These are phyloP conservation scores for Cynopterus brachyotis DNA, from an alignment of 2,113 vertebrate species.

Conservation along the genomic window DNA sequence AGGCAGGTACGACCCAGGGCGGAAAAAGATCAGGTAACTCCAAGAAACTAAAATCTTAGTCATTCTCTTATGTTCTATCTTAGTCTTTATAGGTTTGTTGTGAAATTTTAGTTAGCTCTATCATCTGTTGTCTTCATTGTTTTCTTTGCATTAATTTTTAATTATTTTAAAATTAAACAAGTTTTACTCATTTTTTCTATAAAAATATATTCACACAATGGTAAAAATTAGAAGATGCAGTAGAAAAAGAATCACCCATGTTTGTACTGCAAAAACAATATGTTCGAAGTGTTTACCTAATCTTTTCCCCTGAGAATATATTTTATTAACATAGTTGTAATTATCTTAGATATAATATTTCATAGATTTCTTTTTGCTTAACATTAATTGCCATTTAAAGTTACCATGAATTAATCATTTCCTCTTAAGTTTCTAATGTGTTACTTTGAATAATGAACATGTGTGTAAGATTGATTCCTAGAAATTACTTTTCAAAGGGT, in stretches of 20 bases:
- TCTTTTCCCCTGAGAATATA: not conserved
- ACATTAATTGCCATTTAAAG: not conserved
- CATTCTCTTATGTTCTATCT: slow-evolving; percentile 8
- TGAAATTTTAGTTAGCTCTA: not conserved
- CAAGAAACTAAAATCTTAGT: slow-evolving; percentile 60
- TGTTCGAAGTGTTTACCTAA: not conserved
- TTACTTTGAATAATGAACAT: slow-evolving; percentile 24
- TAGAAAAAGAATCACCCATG: not conserved
- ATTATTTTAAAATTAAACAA: not conserved
- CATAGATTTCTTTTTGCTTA: not conserved
- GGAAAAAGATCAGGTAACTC: slow-evolving; percentile 89
- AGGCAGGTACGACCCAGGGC: slow-evolving; percentile 84
- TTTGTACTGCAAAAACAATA: not conserved
- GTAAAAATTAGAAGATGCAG: not conserved
- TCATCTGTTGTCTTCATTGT: slow-evolving; percentile 1
- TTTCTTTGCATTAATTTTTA: slow-evolving; percentile 23
- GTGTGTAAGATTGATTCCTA: not conserved
- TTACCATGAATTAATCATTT: not conserved
- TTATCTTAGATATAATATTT: not conserved
- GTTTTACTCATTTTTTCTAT: not conserved
- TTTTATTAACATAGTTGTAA: slow-evolving; percentile 10
- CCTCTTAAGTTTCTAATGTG: not conserved
- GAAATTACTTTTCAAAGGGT: not conserved
- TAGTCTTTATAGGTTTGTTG: not conserved
- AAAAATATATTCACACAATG: not conserved